Evolutionary conservation across 2,888 invertebrate species (phyloP).

Genomic region (Tetramorium bicarinatum): DNA sequence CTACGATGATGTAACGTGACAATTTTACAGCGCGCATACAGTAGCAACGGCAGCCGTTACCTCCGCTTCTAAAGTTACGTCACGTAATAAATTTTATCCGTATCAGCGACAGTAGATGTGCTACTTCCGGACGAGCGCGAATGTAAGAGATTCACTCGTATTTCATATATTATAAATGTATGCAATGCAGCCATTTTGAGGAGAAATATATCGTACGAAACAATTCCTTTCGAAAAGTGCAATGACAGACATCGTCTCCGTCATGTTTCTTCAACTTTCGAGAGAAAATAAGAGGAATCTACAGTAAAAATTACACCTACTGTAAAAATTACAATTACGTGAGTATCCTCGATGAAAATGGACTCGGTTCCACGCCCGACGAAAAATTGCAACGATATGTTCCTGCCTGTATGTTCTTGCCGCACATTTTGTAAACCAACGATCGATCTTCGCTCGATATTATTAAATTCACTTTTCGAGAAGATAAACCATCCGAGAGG

Average conservation of each 20-base stretch:
- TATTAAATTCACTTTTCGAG: constrained; percentile 26
- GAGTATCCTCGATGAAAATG: constrained; percentile 5
- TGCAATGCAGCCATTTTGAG: constrained; percentile 14
- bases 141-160: constrained; percentile 39
- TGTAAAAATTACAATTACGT: constrained; percentile 13
- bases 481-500: neutral
- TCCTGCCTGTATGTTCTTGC: neutral
- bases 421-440: neutral
- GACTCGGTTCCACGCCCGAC: neutral
- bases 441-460: neutral
- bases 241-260: neutral
- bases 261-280: neutral
- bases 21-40: constrained; percentile 26
- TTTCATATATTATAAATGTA: constrained; percentile 25
- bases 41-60: no score
- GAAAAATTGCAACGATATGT: constrained; percentile 23
- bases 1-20: constrained; percentile 10
- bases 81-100: constrained; percentile 21
- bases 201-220: constrained; percentile 16
- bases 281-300: constrained; percentile 2
- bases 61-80: constrained; percentile 23
- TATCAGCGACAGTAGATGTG: constrained; percentile 23
- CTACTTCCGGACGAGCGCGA: constrained; percentile 9
- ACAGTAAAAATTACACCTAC: neutral
- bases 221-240: constrained; percentile 12